phyloP scores from a whole-genome alignment of 2,113 vertebrate species.

The Vulpes lagopus region DNA sequence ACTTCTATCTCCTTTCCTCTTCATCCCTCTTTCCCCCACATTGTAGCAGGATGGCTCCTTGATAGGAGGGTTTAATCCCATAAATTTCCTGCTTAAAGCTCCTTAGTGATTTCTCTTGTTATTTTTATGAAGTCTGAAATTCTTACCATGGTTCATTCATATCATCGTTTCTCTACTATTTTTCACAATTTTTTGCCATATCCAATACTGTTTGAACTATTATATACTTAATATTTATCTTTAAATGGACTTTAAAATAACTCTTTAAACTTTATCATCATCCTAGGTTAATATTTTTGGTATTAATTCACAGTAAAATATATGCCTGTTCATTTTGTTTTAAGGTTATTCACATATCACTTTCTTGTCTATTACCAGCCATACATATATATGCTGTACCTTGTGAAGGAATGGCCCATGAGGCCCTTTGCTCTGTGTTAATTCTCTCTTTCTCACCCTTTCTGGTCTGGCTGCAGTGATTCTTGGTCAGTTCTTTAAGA shows the following conservation, averaged over 20 bases:
- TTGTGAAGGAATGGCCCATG: not conserved
- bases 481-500: not conserved
- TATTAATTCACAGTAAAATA: slow-evolving; percentile 33
- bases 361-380: not conserved
- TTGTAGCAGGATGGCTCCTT: not conserved
- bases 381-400: not conserved
- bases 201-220: not conserved
- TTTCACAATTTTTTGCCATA: not conserved
- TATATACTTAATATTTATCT: slow-evolving; percentile 34
- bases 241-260: slow-evolving; percentile 43
- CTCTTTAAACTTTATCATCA: slow-evolving; percentile 27
- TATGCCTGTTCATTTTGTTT: not conserved
- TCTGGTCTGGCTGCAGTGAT: not conserved
- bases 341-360: not conserved
- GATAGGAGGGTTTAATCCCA: not conserved
- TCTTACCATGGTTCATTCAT: not conserved
- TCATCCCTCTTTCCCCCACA: not conserved
- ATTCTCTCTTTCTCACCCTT: not conserved
- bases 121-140: slow-evolving; percentile 12
- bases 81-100: not conserved
- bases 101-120: slow-evolving; percentile 1
- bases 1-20: not conserved
- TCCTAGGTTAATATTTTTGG: not conserved
- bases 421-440: not conserved
- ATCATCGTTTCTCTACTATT: not conserved